Evolutionary conservation across 1,140 invertebrate genomes (phyloP).

Genomic region (Ceratina australensis): DNA sequence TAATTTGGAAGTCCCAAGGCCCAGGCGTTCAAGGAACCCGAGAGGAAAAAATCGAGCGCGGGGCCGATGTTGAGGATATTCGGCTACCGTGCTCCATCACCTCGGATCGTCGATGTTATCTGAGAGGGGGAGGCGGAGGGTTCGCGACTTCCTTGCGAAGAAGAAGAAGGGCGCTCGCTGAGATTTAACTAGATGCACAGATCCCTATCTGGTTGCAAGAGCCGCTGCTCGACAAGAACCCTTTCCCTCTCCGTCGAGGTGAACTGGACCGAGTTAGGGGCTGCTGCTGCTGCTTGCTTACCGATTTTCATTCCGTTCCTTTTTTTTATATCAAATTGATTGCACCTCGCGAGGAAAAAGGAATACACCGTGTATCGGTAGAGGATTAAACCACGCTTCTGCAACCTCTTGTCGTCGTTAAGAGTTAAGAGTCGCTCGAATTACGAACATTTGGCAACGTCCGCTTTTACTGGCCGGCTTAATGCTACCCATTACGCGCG

Average conservation of each 20-base stretch:
- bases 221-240: slow-evolving; percentile 21
- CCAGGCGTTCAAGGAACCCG: slow-evolving; percentile 36
- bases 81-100: slow-evolving; percentile 59
- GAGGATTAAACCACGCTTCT: too few species aligned
- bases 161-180: not conserved
- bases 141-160: slow-evolving; percentile 29
- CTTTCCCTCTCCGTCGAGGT: not conserved
- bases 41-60: not conserved
- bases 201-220: slow-evolving; percentile 51
- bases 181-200: slow-evolving; percentile 60
- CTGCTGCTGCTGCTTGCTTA: slow-evolving; percentile 5
- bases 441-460: slow-evolving; percentile 57
- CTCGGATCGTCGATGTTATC: slow-evolving; percentile 55
- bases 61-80: slow-evolving; percentile 47
- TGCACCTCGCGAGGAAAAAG: slow-evolving; percentile 10
- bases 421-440: slow-evolving; percentile 57
- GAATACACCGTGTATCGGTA: not conserved
- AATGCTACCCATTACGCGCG: slow-evolving; percentile 28
- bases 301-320: slow-evolving; percentile 11
- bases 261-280: slow-evolving; percentile 4
- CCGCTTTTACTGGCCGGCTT: slow-evolving; percentile 40
- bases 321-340: slow-evolving; percentile 49
- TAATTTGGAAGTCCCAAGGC: slow-evolving; percentile 1
- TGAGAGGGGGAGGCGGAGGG: slow-evolving; percentile 19
- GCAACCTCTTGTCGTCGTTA: slow-evolving; percentile 55